Percentiles rank a stretch among this genome's conserved stretches.
phyloP scores from a whole-genome alignment of 2,113 vertebrate species.

The Illadopsis cleaveri region DNA sequence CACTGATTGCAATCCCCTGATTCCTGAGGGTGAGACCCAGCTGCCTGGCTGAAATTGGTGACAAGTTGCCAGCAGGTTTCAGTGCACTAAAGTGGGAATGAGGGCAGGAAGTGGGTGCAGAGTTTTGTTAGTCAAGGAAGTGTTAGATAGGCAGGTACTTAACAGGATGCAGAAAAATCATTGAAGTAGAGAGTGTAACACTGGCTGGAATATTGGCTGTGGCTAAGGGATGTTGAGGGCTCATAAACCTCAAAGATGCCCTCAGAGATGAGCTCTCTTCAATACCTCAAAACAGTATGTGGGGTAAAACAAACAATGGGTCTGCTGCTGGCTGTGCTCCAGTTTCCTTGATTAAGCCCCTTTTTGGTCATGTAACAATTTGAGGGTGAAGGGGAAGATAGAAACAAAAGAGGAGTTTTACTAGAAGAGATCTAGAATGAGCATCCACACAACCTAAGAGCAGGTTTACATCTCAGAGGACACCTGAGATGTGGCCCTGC shows the following conservation, averaged over 20 bases:
- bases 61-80: not conserved
- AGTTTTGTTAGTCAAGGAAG: not conserved
- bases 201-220: not conserved
- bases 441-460: not conserved
- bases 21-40: not conserved
- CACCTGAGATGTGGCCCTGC: not conserved
- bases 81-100: not conserved
- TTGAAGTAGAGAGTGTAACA: no score
- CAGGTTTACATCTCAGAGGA: not conserved
- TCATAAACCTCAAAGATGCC: not conserved
- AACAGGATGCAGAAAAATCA: not conserved
- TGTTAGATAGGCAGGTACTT: not conserved
- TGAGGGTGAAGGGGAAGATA: not conserved
- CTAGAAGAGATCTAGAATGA: not conserved
- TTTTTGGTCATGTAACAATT: not conserved
- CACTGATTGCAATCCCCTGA: not conserved
- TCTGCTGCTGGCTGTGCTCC: fast-evolving
- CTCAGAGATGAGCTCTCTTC: not conserved
- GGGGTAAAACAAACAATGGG: not conserved
- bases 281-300: not conserved
- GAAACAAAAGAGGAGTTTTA: not conserved
- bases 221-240: not conserved
- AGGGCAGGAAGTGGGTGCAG: not conserved
- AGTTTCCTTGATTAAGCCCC: not conserved
- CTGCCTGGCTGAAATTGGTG: not conserved